Evolutionary conservation across 2,888 invertebrate species (phyloP), one percentile per base, ranked within the genome.

Genomic region (Eulithis testata): DNA sequence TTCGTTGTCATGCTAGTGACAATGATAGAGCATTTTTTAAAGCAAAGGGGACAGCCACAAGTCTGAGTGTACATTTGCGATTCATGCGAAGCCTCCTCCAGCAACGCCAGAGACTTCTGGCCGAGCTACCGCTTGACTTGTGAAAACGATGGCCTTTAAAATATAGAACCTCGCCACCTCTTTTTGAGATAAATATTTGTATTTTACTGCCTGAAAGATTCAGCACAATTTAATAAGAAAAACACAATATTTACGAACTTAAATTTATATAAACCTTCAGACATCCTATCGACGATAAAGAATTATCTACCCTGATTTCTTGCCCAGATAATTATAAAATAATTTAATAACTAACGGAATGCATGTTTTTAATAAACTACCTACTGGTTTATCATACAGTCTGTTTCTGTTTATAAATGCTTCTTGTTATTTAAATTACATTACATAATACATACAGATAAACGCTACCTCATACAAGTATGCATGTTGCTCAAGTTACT

Each of bases 41-140:
- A 21, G 21, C 21, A 21, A 21, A 21, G 21, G 21, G 21, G 5
- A 82, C 83, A 8, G 77, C 66, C 3, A 87, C 75, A 36, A 89
- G 83, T 45, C 80, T 77, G 8, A 85, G 78, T 63, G 78, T 85
- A 64, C 83, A 84, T 69, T 83, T 87, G 65, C 89, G 88, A 12
- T 72, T 0, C 77, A 47, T 49, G 36, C 37, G 69, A 0, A 78
- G 60, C 60, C 87, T 76, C 65, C 85, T 88, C 1, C 80, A 78
- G 58, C 89, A 89, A 1, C 89, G 76, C 89, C 88, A 89, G 71
- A 84, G 86, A 59, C 89, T 89, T 11, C 76, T 77, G 5, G 66
- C 60, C 1, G 76, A 76, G n/a, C 81, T 82, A 0, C 80, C 82
- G 49, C 88, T 87, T 45, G 87, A 85, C 6, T 82, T 76, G 65